Evolutionary conservation across 2,888 invertebrate genomes (phyloP).

Genomic region (Chaetogeoica ovagalla): DNA sequence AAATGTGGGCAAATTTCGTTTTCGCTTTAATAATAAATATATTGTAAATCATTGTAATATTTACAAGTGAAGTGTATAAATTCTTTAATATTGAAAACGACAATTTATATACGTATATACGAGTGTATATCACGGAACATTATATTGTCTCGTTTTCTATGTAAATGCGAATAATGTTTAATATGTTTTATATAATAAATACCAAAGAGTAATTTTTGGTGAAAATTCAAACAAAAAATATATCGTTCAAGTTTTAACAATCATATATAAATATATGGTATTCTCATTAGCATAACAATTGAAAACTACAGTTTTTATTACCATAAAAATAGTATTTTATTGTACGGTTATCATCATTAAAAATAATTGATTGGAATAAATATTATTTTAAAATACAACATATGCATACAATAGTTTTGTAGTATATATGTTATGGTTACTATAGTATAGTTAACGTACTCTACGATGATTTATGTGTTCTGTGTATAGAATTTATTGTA

Average conservation of each 20-base stretch:
- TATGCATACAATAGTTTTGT: background rate
- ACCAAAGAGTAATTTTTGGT: background rate
- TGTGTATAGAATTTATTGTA: conserved; percentile 2
- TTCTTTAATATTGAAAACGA: no score
- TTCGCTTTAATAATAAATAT: no score
- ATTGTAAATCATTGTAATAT: no score
- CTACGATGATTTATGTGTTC: background rate
- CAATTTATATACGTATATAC: no score
- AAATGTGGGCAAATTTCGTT: no score
- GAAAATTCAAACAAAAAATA: background rate
- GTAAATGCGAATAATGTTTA: no score
- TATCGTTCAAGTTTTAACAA: conserved; percentile 18
- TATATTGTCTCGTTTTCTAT: no score
- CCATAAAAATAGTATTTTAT: conserved; percentile 15
- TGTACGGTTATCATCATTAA: conserved; percentile 22
- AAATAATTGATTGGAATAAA: conserved; percentile 42
- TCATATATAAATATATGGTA: background rate
- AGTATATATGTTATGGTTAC: background rate
- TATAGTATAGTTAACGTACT: background rate
- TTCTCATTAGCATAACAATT: conserved; percentile 32
- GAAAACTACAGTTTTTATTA: background rate
- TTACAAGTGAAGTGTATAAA: no score
- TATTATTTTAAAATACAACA: conserved; percentile 20
- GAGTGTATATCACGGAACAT: no score
- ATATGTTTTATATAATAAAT: no score